Evolutionary conservation across 2,797 vertebrate species (phyloP).

Genomic region (Cebuella pygmaea): DNA sequence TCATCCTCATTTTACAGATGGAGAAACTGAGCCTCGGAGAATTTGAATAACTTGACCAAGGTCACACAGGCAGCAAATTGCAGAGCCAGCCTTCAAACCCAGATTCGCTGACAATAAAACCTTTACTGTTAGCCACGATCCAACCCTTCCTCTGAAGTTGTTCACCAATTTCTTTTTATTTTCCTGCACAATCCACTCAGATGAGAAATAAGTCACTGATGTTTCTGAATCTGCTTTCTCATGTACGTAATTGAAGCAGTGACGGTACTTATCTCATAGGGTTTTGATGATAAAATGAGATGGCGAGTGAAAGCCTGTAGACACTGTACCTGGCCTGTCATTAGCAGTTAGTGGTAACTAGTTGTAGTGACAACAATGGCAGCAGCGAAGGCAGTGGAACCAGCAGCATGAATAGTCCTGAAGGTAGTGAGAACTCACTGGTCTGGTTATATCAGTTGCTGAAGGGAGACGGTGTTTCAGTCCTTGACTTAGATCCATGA

Average conservation of each 20-base stretch:
- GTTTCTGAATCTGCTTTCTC: conserved; percentile 10
- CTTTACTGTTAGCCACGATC: background rate
- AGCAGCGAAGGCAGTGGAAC: background rate
- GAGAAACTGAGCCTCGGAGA: background rate
- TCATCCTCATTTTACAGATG: background rate
- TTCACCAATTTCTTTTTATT: background rate
- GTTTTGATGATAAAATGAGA: background rate
- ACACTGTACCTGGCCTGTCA: rapidly evolving
- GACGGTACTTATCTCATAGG: background rate
- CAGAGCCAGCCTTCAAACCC: background rate
- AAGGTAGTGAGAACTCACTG: background rate
- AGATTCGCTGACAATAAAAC: background rate
- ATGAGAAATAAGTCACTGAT: background rate
- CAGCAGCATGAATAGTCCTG: background rate
- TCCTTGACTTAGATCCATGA: background rate
- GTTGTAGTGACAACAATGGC: background rate
- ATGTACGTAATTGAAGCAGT: background rate
- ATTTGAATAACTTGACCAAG: background rate
- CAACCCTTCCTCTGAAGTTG: background rate
- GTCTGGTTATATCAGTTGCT: background rate
- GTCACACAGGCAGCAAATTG: background rate
- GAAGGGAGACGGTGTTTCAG: background rate
- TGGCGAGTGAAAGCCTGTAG: background rate
- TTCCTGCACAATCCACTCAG: background rate
- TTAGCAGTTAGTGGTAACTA: background rate